Conservation (phyloP, 1,140 invertebrate genomes). For the Drosophila elegans region DNA sequence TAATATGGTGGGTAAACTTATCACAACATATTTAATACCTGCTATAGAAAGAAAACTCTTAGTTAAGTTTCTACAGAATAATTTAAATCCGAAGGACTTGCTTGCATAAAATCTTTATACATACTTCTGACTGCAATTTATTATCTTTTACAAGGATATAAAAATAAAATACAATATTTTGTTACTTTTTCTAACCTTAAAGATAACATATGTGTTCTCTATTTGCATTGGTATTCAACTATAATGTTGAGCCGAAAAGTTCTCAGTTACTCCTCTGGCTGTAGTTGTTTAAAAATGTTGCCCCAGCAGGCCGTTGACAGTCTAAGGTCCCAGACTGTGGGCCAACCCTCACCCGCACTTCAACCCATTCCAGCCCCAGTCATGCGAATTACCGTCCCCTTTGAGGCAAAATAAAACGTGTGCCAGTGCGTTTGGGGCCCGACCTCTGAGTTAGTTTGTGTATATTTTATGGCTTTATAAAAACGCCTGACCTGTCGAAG, state of each 20-base stretch:
- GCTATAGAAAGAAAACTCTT: too few species aligned
- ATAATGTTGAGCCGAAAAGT: neutral
- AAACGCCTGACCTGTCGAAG: slow-evolving; percentile 65
- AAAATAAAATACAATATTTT: too few species aligned
- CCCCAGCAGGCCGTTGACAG: slow-evolving; percentile 67
- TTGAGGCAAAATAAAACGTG: slow-evolving; percentile 38
- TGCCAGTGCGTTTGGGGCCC: slow-evolving; percentile 36
- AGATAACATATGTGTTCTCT: neutral
- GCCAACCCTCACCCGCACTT: neutral
- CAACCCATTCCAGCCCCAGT: neutral
- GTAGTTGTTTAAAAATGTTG: slow-evolving; percentile 63
- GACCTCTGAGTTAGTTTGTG: slow-evolving; percentile 48
- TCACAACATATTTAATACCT: too few species aligned
- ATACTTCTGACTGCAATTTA: too few species aligned
- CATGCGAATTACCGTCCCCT: neutral
- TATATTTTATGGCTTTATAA: slow-evolving; percentile 81
- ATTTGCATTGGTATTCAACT: too few species aligned
- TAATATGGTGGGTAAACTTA: too few species aligned
- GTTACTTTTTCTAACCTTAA: too few species aligned
- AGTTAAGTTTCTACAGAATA: too few species aligned
- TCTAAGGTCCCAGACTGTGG: slow-evolving; percentile 41
- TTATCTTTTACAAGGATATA: too few species aligned
- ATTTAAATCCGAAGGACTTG: too few species aligned
- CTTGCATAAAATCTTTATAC: too few species aligned
- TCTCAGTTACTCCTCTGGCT: slow-evolving; percentile 19